Base-by-base conservation (phyloP, 2,797 vertebrate species). In the Centropyge bicolor region DNA sequence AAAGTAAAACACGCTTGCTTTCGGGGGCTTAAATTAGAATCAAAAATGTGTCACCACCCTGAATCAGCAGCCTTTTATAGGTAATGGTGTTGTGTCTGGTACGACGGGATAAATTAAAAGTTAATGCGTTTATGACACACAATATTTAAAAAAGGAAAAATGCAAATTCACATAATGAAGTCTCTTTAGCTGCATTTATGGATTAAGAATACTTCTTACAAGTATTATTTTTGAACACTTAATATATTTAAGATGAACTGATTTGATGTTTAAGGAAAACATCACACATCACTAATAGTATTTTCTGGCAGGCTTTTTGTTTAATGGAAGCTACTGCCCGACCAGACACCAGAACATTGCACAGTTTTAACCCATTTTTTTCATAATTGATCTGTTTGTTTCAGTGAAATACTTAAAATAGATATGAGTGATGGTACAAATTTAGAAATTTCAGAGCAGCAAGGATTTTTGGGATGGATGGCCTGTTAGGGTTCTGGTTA, bases 1-100 rank as follows among this genome's bases (percentile, higher is more conserved):
- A 64, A 60, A 40, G 41, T 65, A 20, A n/a, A 51, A 61, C 65
- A 51, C 41, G 49, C 46, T 19, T 80, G 20, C 38, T 74, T 52
- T 60, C 24, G 38, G 22, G 22, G 6, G 35, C 10, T 48, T 27
- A 6, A 51, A 54, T 67, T 40, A 22, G 17, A 67, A 46, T 51
- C 0, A 16, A 27, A 81, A 71, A 54, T 64, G 45, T 60, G 68
- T n/a, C 55, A 36, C 4, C 8, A 20, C 10, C 5, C 2, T 13
- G 4, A 63, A 56, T 61, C 45, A 56, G 64, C 19, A 65, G 40
- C 31, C 14, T 38, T 22, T 54, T 41, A 38, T 10, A 31, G 19
- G 11, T 46, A 22, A n/a, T 9, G 14, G 6, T n/a, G 10, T 22
- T 64, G 48, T 55, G 17, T 60, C n/a, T 38, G 17, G 8, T 46